A percentile compares a stretch with the other conserved stretches of the same genome.
These are phyloP conservation scores for Xerus rutilus DNA, from an alignment of 2,797 vertebrate genomes.

Conservation along the genomic window DNA sequence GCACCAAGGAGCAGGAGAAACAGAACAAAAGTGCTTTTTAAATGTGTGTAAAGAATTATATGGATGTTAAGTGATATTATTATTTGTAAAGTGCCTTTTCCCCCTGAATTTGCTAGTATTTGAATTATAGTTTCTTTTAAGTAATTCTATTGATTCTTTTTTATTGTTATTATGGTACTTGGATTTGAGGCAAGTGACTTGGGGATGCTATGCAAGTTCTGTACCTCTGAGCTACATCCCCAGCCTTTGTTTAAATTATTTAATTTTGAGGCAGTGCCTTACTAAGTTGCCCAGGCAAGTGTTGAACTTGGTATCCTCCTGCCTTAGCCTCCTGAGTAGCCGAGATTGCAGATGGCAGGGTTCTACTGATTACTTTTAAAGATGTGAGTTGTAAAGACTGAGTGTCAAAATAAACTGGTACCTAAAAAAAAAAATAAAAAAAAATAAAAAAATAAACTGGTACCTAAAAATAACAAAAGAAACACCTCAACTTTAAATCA, in stretches of 20 bases:
- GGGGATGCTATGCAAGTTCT: background rate
- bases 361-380: slow-evolving; percentile 26
- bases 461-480: slow-evolving; percentile 13
- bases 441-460: slow-evolving; percentile 6
- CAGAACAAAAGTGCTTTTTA: background rate
- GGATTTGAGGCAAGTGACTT: background rate
- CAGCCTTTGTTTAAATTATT: background rate
- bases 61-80: background rate
- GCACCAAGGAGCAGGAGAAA: no score
- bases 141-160: slow-evolving; percentile 1
- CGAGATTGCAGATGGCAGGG: background rate
- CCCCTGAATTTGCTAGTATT: background rate
- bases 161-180: background rate
- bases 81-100: background rate
- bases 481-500: background rate
- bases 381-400: slow-evolving; percentile 3
- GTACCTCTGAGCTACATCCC: background rate
- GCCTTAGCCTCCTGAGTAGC: background rate
- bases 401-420: background rate
- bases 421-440: no score
- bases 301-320: background rate
- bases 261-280: background rate
- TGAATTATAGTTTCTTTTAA: slow-evolving; percentile 17
- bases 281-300: background rate
- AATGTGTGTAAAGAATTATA: background rate